Conservation (phyloP, 2,113 vertebrate species). For the Psephotus haematonotus region DNA sequence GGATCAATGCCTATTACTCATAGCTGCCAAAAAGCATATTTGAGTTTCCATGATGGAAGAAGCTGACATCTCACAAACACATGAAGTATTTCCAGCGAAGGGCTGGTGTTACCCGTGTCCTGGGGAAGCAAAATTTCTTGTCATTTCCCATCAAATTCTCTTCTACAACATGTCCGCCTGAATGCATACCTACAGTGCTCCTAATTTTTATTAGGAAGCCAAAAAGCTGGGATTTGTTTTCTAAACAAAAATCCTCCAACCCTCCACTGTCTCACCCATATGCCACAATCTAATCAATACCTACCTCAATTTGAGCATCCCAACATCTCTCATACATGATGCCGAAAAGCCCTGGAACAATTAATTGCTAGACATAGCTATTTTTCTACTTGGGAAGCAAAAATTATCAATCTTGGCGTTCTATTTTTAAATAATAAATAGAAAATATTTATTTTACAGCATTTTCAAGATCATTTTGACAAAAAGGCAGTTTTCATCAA, state of each 20-base stretch:
- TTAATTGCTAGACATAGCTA: background rate
- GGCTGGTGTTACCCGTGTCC: background rate
- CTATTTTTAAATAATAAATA: constrained; percentile 71
- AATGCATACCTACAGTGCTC: background rate
- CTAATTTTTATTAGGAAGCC: background rate
- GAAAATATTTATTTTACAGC: constrained; percentile 83
- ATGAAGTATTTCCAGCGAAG: background rate
- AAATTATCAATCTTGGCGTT: background rate
- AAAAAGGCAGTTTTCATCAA: constrained; percentile 73
- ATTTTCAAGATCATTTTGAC: constrained; percentile 74
- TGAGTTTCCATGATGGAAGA: background rate
- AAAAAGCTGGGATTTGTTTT: background rate
- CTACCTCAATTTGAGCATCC: background rate
- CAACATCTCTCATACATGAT: background rate
- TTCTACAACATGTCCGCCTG: background rate
- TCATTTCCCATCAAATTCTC: background rate
- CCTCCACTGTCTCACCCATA: background rate
- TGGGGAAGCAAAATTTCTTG: background rate
- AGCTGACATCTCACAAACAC: background rate
- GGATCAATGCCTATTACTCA: background rate
- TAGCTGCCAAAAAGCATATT: background rate
- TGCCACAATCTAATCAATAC: background rate
- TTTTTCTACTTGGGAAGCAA: background rate
- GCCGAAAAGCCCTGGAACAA: background rate
- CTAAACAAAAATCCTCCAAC: background rate